Conservation (phyloP, 2,888 invertebrate species). For the Dicyrtomina minuta region DNA sequence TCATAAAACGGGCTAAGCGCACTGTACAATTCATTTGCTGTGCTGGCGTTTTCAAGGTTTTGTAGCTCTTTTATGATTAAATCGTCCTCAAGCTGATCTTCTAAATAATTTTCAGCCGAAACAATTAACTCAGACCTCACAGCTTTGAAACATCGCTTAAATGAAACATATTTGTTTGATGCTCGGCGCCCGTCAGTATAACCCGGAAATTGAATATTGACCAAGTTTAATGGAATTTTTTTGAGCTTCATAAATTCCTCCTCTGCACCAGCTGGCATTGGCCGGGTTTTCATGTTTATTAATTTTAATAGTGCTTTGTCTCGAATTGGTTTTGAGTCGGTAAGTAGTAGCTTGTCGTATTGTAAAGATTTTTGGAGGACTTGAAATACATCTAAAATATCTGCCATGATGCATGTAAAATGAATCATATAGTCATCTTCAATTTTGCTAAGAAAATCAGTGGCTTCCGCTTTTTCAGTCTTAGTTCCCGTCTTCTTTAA, state of each 20-base stretch:
- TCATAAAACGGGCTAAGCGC: neutral
- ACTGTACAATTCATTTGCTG: neutral
- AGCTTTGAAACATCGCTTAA: slow-evolving; percentile 1
- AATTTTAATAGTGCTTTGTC: neutral
- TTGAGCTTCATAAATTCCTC: neutral
- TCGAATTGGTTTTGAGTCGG: neutral
- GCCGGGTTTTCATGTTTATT: neutral
- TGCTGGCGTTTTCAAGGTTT: neutral
- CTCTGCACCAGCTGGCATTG: neutral
- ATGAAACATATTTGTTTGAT: neutral
- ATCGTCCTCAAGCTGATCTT: neutral
- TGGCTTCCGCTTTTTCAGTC: neutral
- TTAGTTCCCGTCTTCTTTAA: neutral
- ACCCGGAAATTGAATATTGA: neutral
- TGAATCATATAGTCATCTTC: neutral
- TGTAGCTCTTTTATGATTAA: neutral
- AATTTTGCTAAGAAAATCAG: neutral
- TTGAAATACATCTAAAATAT: neutral
- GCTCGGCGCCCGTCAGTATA: neutral
- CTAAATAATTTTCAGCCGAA: neutral
- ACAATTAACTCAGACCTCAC: neutral
- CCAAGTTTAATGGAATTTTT: neutral
- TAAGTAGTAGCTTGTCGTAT: neutral
- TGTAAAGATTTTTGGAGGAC: slow-evolving; percentile 5
- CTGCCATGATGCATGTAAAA: neutral